phyloP scores from a whole-genome alignment of 2,888 invertebrate species.

The Apodemia duryi region DNA sequence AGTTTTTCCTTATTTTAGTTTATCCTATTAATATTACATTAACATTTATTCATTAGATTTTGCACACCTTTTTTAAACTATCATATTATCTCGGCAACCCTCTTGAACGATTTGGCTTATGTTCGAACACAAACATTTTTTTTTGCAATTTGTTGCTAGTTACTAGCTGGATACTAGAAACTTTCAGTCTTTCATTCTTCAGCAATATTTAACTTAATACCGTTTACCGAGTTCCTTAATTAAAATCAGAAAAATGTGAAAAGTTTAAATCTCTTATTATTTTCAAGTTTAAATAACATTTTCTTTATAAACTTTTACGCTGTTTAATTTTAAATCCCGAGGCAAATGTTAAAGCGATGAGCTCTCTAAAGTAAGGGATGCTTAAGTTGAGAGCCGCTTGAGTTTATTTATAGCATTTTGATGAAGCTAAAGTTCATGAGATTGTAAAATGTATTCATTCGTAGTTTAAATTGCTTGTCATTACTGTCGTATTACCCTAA shows the following conservation, averaged over 20 bases:
- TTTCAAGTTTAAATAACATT: conserved; percentile 4
- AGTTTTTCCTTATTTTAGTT: too few species aligned
- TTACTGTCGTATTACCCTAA: conserved; percentile 16
- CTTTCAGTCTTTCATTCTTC: too few species aligned
- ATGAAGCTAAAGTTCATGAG: conserved; percentile 58
- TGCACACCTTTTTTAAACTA: too few species aligned
- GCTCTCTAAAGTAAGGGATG: conserved; percentile 34
- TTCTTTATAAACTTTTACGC: neutral
- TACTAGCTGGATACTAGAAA: too few species aligned
- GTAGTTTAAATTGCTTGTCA: conserved; percentile 15
- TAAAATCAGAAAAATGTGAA: neutral
- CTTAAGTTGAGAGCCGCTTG: conserved; percentile 28
- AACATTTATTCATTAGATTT: too few species aligned
- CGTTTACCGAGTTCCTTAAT: neutral
- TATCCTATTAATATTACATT: too few species aligned
- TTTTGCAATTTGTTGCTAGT: too few species aligned
- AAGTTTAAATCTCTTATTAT: neutral
- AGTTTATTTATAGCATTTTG: conserved; percentile 60
- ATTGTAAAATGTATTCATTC: conserved; percentile 49
- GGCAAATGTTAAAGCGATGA: conserved; percentile 12
- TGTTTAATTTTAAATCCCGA: conserved; percentile 14
- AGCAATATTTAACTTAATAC: too few species aligned
- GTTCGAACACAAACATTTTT: too few species aligned
- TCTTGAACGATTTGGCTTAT: too few species aligned
- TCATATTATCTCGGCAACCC: too few species aligned